Conservation (phyloP, 2,888 invertebrate species). For the Flexamia atlantica region DNA sequence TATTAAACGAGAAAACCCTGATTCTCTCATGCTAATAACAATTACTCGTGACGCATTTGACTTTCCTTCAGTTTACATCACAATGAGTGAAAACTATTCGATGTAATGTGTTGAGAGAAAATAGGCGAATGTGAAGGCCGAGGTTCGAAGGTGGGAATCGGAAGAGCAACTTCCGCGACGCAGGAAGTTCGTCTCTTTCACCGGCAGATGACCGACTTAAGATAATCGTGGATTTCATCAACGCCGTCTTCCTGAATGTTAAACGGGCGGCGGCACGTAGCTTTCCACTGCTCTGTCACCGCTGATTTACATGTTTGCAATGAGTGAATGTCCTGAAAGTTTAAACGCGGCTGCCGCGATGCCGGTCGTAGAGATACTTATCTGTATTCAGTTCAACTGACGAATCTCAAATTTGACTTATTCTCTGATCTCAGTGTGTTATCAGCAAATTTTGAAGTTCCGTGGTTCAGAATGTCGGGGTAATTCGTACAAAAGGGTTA, state of each 20-base stretch:
- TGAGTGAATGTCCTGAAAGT: background rate
- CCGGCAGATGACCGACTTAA: slow-evolving; percentile 17
- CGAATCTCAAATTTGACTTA: too few relatives aligned
- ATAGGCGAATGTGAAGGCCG: background rate
- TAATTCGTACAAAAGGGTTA: too few relatives aligned
- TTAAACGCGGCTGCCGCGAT: background rate
- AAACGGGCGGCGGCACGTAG: background rate
- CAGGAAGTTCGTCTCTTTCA: background rate
- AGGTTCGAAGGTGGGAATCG: background rate
- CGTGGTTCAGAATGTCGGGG: too few relatives aligned
- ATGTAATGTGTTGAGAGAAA: background rate
- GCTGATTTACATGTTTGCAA: background rate
- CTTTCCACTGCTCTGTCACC: slow-evolving; percentile 4
- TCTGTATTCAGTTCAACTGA: background rate
- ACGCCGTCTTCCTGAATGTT: slow-evolving; percentile 7
- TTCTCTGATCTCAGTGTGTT: too few relatives aligned
- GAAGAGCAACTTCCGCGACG: background rate
- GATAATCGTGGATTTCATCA: slow-evolving; percentile 11
- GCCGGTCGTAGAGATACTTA: background rate
- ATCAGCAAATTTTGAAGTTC: too few relatives aligned
- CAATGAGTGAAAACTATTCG: slow-evolving; percentile 17
- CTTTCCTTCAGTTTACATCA: slow-evolving; percentile 23
- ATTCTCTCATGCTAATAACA: too few relatives aligned
- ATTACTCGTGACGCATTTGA: background rate
- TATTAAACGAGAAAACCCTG: too few relatives aligned